Conservation (phyloP, 2,113 vertebrate genomes). For the Eclectus roratus region DNA sequence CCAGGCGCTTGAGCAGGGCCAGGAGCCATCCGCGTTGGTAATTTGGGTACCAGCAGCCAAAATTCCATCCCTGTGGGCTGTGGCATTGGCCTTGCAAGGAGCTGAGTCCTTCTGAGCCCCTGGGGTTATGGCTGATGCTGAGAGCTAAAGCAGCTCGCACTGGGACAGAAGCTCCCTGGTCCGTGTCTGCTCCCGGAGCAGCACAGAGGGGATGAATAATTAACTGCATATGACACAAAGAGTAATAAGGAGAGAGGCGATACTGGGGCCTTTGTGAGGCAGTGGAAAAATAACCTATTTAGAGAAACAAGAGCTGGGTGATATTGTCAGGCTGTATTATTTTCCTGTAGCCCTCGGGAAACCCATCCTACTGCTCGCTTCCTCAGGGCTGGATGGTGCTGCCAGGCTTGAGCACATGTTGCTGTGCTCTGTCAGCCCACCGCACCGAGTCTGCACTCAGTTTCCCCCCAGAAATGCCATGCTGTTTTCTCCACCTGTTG, state of each 20-base stretch:
- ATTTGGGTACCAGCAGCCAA: not conserved
- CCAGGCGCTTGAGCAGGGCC: not conserved
- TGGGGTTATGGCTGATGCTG: rapidly evolving
- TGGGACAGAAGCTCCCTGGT: not conserved
- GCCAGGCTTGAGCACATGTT: not conserved
- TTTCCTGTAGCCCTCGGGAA: conserved; percentile 38
- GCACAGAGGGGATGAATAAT: conserved; percentile 69
- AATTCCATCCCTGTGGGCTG: rapidly evolving
- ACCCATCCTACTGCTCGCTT: not conserved
- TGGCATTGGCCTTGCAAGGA: not conserved
- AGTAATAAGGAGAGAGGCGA: conserved; percentile 53
- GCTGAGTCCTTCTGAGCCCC: rapidly evolving
- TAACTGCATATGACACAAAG: conserved; percentile 48
- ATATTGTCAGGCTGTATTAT: conserved; percentile 45
- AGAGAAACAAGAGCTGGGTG: conserved; percentile 50
- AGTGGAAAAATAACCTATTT: conserved; percentile 65
- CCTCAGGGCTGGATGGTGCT: not conserved
- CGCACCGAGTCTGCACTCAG: not conserved
- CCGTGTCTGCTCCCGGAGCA: rapidly evolving
- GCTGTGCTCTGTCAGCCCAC: not conserved
- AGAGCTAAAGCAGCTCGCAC: rapidly evolving
- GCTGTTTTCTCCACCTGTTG: not conserved
- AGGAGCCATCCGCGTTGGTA: not conserved
- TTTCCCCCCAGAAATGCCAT: not conserved
- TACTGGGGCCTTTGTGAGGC: conserved; percentile 52